Evolutionary conservation across 2,888 invertebrate species (phyloP).

Genomic region (Nomada flava): DNA sequence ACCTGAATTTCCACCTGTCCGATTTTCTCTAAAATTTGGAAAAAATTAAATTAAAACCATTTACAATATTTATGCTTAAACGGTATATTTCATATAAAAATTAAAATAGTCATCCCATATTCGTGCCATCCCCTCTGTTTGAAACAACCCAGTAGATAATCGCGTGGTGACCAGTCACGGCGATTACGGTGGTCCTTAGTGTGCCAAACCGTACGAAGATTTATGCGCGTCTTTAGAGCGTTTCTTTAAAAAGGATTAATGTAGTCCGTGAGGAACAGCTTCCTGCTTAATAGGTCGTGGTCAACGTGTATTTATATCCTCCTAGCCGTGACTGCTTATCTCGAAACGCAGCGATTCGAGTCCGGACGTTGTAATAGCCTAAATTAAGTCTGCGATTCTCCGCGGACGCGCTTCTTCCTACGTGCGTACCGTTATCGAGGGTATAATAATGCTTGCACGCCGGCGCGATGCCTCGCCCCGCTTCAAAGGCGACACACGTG

Average conservation of each 20-base stretch:
- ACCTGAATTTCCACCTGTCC: too few relatives aligned
- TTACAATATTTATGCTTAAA: too few relatives aligned
- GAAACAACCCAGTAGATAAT: constrained; percentile 10
- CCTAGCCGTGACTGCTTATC: constrained; percentile 67
- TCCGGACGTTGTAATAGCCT: constrained; percentile 66
- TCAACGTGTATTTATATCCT: constrained; percentile 34
- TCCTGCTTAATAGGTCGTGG: constrained; percentile 54
- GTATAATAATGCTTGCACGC: constrained; percentile 55
- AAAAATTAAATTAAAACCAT: too few relatives aligned
- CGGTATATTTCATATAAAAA: too few relatives aligned
- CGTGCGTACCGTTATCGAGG: constrained; percentile 56
- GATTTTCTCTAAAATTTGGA: too few relatives aligned
- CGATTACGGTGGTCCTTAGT: neutral
- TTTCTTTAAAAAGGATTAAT: constrained; percentile 64
- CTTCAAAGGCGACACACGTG: constrained; percentile 40
- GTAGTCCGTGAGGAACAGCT: constrained; percentile 46
- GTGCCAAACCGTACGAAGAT: constrained; percentile 48
- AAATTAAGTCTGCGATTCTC: constrained; percentile 66
- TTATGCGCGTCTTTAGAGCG: constrained; percentile 57
- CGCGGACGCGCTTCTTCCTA: constrained; percentile 31
- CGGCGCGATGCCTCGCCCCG: constrained; percentile 23
- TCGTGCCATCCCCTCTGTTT: neutral
- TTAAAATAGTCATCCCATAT: too few relatives aligned
- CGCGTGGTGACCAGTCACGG: constrained; percentile 17
- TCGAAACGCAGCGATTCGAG: constrained; percentile 52